Evolutionary conservation across 2,888 invertebrate species (phyloP).

Genomic region (Ariolimax columbianus): DNA sequence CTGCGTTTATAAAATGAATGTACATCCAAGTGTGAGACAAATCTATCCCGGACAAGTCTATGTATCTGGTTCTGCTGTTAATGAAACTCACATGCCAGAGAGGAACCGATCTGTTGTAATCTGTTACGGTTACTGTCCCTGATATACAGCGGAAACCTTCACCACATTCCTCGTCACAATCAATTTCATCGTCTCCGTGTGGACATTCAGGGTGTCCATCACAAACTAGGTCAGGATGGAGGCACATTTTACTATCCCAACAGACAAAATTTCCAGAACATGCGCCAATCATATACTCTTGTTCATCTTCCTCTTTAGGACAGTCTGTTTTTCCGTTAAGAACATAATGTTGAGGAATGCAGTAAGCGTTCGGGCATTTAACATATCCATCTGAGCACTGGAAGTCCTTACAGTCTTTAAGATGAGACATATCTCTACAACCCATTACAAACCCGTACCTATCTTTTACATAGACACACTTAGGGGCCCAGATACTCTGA

Average conservation of each 20-base stretch:
- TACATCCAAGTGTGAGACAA: not conserved
- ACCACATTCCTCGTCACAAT: conserved; percentile 11
- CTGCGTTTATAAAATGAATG: too few species aligned
- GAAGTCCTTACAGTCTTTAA: conserved; percentile 5
- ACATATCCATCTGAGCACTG: conserved; percentile 16
- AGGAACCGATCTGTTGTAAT: not conserved
- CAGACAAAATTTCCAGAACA: conserved; percentile 29
- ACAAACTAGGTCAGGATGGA: conserved; percentile 44
- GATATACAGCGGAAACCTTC: conserved; percentile 22
- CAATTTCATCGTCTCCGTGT: conserved; percentile 20
- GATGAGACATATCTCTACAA: conserved; percentile 28
- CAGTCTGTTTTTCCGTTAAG: conserved; percentile 11
- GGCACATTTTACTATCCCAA: conserved; percentile 11
- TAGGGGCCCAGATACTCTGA: not conserved
- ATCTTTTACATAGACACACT: conserved; percentile 28
- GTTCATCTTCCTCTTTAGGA: conserved; percentile 24
- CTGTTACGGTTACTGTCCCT: conserved; percentile 5
- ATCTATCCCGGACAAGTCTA: conserved; percentile 17
- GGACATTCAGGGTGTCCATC: conserved; percentile 34
- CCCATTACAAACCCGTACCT: not conserved
- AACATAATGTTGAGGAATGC: conserved; percentile 37
- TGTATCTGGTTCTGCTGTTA: not conserved
- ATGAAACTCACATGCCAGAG: not conserved
- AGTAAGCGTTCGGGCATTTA: conserved; percentile 19
- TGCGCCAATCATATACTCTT: too few species aligned